A percentile compares a stretch with the other conserved stretches of the same genome.
Conservation (phyloP, 2,888 invertebrate genomes). For the Blastobasis lacticolella region DNA sequence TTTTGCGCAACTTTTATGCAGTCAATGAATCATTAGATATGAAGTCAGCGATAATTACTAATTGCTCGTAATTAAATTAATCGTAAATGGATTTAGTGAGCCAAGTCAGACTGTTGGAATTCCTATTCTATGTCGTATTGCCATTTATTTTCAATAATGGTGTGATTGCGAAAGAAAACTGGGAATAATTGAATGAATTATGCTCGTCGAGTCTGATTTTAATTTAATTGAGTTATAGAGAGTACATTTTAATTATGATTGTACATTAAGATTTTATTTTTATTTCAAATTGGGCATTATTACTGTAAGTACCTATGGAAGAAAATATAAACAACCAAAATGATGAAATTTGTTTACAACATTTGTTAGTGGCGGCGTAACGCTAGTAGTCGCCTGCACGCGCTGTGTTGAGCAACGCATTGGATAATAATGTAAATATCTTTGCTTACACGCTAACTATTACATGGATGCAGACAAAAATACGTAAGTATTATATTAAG, state of each 20-base stretch:
- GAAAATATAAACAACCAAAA: too few relatives aligned
- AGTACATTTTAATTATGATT: too few relatives aligned
- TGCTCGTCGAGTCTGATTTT: too few relatives aligned
- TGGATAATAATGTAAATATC: slow-evolving; percentile 34
- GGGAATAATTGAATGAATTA: too few relatives aligned
- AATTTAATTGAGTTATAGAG: too few relatives aligned
- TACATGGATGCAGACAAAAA: slow-evolving; percentile 18
- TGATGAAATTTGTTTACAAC: too few relatives aligned
- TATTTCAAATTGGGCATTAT: too few relatives aligned
- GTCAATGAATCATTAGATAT: slow-evolving; percentile 4
- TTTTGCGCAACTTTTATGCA: neutral
- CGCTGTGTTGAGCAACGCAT: slow-evolving; percentile 26
- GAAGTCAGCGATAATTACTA: slow-evolving; percentile 7
- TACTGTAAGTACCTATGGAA: too few relatives aligned
- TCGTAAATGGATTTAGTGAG: slow-evolving; percentile 9
- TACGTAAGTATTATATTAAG: slow-evolving; percentile 22
- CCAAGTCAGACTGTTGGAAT: neutral
- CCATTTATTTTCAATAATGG: neutral
- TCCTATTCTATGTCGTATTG: neutral
- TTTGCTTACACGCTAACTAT: slow-evolving; percentile 35
- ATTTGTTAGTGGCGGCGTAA: neutral
- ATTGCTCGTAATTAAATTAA: slow-evolving; percentile 16
- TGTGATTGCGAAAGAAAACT: slow-evolving; percentile 8
- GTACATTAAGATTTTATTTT: too few relatives aligned
- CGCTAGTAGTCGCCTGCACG: slow-evolving; percentile 18